A percentile compares a stretch with the other conserved stretches of the same genome.
phyloP scores from a whole-genome alignment of 2,797 vertebrate species.

The Lagodon rhomboides region DNA sequence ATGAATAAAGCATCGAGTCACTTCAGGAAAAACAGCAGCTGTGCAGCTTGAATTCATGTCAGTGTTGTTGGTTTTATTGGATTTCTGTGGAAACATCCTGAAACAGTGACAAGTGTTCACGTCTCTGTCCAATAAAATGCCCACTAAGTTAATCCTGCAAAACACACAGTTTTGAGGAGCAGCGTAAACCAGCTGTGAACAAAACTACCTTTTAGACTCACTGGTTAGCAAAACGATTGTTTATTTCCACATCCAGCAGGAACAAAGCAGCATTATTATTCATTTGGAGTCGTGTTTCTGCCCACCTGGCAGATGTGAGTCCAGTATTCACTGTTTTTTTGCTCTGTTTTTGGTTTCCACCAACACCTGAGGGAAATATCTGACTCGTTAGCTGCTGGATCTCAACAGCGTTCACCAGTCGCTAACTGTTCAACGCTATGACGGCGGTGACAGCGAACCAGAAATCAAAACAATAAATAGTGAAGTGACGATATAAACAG shows the following conservation, averaged over 20 bases:
- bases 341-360: conserved; percentile 11
- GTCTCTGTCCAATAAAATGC: neutral
- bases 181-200: neutral
- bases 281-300: neutral
- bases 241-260: neutral
- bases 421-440: neutral
- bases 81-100: no score
- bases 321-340: neutral
- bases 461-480: neutral
- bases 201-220: neutral
- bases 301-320: neutral
- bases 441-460: neutral
- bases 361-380: neutral
- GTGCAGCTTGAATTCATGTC: neutral
- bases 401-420: neutral
- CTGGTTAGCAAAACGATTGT: neutral
- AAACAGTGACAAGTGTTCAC: neutral
- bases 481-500: neutral
- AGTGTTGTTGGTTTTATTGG: neutral
- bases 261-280: neutral
- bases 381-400: neutral
- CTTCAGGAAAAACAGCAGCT: neutral
- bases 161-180: neutral
- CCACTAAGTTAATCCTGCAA: neutral
- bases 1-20: neutral